phyloP scores from a whole-genome alignment of 2,797 vertebrate genomes.

The Paguma larvata region DNA sequence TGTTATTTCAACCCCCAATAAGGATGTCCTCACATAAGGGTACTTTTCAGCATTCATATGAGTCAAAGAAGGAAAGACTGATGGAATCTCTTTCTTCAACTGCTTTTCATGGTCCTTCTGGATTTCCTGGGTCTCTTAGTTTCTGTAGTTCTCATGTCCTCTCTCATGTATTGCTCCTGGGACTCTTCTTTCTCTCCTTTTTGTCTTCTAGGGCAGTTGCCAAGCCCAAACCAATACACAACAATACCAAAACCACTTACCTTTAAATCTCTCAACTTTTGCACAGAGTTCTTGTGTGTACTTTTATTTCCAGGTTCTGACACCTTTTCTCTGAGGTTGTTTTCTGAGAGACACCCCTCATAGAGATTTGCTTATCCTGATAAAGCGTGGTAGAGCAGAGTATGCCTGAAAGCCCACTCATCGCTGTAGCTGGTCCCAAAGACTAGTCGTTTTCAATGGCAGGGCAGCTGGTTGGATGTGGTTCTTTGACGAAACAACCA shows the following conservation, averaged over 20 bases:
- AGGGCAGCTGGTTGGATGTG: neutral
- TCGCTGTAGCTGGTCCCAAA: neutral
- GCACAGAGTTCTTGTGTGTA: neutral
- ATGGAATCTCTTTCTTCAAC: neutral
- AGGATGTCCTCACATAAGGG: neutral
- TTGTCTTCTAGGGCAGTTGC: neutral
- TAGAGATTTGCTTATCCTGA: neutral
- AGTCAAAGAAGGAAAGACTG: neutral
- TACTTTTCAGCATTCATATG: neutral
- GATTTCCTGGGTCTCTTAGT: neutral
- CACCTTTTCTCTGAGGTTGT: neutral
- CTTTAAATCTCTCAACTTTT: neutral
- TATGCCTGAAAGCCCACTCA: neutral
- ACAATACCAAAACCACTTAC: neutral
- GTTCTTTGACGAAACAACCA: neutral
- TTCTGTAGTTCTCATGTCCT: neutral
- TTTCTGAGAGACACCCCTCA: neutral
- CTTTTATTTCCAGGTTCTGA: neutral
- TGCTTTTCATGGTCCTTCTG: neutral
- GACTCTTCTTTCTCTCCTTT: neutral
- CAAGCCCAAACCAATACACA: neutral
- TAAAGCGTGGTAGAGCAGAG: neutral
- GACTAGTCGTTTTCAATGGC: neutral
- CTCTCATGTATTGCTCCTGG: neutral
- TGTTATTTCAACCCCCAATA: neutral